Conservation (phyloP, 30 jellyfish, hydroid and myxozoan genomes). For the Aurelia aurita complex sp. Pacific region DNA sequence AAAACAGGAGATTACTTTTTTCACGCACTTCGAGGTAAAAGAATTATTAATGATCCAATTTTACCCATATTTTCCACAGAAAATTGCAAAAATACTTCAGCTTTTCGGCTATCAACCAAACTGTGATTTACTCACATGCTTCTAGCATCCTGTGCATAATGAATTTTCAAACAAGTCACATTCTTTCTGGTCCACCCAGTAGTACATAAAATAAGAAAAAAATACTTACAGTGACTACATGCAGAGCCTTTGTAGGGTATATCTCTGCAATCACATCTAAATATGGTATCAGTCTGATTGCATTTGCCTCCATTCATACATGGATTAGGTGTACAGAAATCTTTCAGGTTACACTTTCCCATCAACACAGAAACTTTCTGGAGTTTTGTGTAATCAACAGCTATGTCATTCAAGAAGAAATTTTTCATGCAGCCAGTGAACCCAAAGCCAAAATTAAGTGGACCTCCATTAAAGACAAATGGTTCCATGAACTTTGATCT, state of each 20-base stretch:
- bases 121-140: too few species aligned
- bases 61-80: too few species aligned
- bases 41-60: too few species aligned
- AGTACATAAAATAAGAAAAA: too few species aligned
- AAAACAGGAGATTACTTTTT: too few species aligned
- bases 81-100: too few species aligned
- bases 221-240: constrained; percentile 85
- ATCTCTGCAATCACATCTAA: constrained; percentile 94
- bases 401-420: constrained; percentile 73
- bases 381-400: constrained; percentile 46
- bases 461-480: constrained; percentile 90
- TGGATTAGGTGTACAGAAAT: constrained; percentile 98
- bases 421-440: constrained; percentile 99
- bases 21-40: too few species aligned
- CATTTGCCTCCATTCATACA: constrained; percentile 98
- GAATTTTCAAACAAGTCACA: too few species aligned
- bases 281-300: constrained; percentile 94
- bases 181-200: too few species aligned
- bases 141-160: too few species aligned
- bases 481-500: constrained; percentile 58
- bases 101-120: too few species aligned
- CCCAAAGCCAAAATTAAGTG: constrained; percentile 90
- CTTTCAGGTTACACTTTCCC: constrained; percentile 86
- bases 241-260: constrained; percentile 92
- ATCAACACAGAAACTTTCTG: constrained; percentile 69